Conservation (phyloP, 35 echinoderm and acorn worm species). For the Amphiura filiformis region DNA sequence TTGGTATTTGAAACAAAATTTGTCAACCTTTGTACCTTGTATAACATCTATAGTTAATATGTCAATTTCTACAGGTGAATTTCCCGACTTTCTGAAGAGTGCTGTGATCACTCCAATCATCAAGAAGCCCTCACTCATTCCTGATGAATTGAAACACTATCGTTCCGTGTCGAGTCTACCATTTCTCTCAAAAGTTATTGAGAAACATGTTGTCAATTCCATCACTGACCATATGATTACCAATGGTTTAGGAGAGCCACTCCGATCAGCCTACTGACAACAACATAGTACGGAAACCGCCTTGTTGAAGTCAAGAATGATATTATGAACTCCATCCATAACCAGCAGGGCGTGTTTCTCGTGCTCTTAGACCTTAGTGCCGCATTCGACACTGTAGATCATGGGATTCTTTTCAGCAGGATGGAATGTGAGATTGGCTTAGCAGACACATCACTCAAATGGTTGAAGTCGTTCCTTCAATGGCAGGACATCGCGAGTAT, state of each 20-base stretch:
- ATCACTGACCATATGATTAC: slow-evolving; percentile 4
- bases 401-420: slow-evolving; percentile 27
- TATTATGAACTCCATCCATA: slow-evolving; percentile 9
- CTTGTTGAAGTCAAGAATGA: slow-evolving; percentile 34
- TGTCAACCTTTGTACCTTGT: slow-evolving; percentile 16
- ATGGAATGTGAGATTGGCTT: slow-evolving; percentile 1
- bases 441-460: slow-evolving; percentile 22
- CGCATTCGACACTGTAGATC: slow-evolving; percentile 61
- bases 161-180: slow-evolving; percentile 49
- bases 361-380: slow-evolving; percentile 46
- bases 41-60: slow-evolving; percentile 24
- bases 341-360: slow-evolving; percentile 14
- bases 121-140: slow-evolving; percentile 36
- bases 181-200: slow-evolving; percentile 50
- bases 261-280: slow-evolving; percentile 38
- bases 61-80: slow-evolving; percentile 27
- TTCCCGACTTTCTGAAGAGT: slow-evolving; percentile 17
- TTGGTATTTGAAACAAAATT: slow-evolving; percentile 24
- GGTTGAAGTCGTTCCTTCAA: slow-evolving; percentile 37
- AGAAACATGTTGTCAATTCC: slow-evolving; percentile 25
- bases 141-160: slow-evolving; percentile 28
- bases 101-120: slow-evolving; percentile 37
- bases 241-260: slow-evolving; percentile 18
- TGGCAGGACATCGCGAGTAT: not conserved
- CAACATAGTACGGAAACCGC: slow-evolving; percentile 53